phyloP scores from a whole-genome alignment of 2,113 vertebrate genomes.

The Rhombomys opimus region DNA sequence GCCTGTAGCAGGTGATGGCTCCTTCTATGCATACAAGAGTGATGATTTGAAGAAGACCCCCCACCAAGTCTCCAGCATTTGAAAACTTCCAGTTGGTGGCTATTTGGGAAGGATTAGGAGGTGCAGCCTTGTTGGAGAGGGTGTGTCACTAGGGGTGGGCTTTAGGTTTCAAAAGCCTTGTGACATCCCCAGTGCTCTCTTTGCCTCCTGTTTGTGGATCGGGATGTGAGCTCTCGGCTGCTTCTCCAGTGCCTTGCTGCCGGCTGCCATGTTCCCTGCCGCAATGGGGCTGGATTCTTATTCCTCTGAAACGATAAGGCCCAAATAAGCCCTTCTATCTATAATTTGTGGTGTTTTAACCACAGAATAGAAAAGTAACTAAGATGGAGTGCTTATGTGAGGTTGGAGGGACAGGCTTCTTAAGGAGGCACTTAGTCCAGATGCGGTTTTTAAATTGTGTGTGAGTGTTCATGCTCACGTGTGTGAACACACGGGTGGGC shows the following conservation, averaged over 20 bases:
- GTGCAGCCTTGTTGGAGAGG: not conserved
- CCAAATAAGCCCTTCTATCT: not conserved
- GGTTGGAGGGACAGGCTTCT: not conserved
- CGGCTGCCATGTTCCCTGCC: not conserved
- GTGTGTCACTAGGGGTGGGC: too few relatives aligned
- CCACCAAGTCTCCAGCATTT: not conserved
- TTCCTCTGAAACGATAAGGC: not conserved
- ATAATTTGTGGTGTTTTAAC: not conserved
- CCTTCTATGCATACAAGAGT: not conserved
- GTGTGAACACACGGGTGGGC: not conserved
- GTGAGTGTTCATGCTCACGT: not conserved
- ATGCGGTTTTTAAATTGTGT: not conserved
- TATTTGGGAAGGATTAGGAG: not conserved
- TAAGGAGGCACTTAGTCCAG: not conserved
- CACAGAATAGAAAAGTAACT: not conserved
- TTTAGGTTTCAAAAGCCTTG: not conserved
- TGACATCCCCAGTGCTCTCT: not conserved
- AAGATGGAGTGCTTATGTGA: not conserved
- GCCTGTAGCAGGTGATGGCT: not conserved
- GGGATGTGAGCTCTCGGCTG: not conserved
- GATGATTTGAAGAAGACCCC: not conserved
- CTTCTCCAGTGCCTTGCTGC: not conserved
- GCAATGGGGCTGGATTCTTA: not conserved
- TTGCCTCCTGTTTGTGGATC: not conserved
- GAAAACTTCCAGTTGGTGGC: not conserved